Evolutionary conservation across 2,113 vertebrate genomes (phyloP).

Genomic region (Nothobranchius furzeri): DNA sequence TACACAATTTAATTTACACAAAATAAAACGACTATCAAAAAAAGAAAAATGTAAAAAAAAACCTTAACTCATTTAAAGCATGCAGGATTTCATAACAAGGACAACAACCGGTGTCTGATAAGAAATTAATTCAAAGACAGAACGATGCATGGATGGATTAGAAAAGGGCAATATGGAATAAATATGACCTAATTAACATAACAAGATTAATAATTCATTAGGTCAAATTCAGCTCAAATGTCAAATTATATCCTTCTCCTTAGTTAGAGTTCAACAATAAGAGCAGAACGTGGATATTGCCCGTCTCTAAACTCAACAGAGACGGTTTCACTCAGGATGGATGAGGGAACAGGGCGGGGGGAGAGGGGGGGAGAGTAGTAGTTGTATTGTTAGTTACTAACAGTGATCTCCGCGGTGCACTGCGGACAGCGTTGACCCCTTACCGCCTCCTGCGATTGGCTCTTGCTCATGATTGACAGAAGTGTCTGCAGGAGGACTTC

Average conservation of each 20-base stretch:
- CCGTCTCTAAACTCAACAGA: constrained; percentile 3
- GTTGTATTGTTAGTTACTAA: constrained; percentile 99
- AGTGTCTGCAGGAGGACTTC: constrained; percentile 98
- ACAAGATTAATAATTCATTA: too few species aligned
- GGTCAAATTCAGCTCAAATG: too few species aligned
- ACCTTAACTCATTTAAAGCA: rapidly evolving
- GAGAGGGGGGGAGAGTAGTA: constrained; percentile 66
- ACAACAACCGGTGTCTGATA: not conserved
- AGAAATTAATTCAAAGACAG: not conserved
- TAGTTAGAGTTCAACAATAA: too few species aligned
- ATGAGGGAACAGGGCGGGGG: constrained; percentile 56
- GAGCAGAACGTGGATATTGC: constrained; percentile 13
- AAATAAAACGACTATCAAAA: not conserved
- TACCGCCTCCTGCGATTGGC: constrained; percentile 99
- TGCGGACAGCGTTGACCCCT: constrained; percentile 99
- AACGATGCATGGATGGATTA: constrained; percentile 4
- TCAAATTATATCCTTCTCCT: too few species aligned
- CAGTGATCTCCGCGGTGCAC: constrained; percentile 99
- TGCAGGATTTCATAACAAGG: constrained; percentile 4
- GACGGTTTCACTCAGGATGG: not conserved
- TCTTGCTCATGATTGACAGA: constrained; percentile 98
- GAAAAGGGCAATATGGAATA: constrained; percentile 30
- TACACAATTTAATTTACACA: not conserved
- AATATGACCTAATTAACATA: not conserved
- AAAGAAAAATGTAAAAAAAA: not conserved